These are phyloP conservation scores for Leptura quadrifasciata DNA, from an alignment of 2,888 invertebrate genomes.

Conservation along the genomic window DNA sequence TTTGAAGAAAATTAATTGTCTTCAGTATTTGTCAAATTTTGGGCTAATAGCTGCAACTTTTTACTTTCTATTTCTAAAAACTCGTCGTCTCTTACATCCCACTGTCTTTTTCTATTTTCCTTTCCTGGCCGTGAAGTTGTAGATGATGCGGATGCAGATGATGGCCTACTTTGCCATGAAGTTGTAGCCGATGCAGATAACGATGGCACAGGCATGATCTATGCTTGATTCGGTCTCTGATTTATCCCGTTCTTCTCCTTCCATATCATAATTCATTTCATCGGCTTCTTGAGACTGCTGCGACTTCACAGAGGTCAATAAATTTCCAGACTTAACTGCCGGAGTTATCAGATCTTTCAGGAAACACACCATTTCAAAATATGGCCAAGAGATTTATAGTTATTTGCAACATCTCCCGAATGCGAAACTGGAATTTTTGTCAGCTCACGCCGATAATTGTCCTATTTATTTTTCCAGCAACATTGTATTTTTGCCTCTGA, in stretches of 20 bases:
- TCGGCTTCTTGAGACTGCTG: not conserved
- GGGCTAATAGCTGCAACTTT: not conserved
- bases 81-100: too few species aligned
- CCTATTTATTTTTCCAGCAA: slow-evolving; percentile 2
- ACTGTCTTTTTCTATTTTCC: too few species aligned
- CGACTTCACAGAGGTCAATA: not conserved
- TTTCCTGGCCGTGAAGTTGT: too few species aligned
- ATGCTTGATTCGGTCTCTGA: not conserved
- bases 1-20: slow-evolving; percentile 45
- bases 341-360: slow-evolving; percentile 8
- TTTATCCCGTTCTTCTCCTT: not conserved
- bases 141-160: slow-evolving; percentile 13
- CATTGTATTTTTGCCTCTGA: slow-evolving; percentile 17
- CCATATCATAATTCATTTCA: not conserved
- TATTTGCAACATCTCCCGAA: not conserved
- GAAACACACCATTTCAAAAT: not conserved
- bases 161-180: not conserved
- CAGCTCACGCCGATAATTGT: not conserved
- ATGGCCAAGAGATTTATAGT: not conserved
- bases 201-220: not conserved
- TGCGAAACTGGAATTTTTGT: not conserved
- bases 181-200: not conserved
- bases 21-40: not conserved
- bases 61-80: too few species aligned
- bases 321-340: not conserved